Conservation (phyloP, 1,140 invertebrate genomes). For the Caenorhabditis latens region DNA sequence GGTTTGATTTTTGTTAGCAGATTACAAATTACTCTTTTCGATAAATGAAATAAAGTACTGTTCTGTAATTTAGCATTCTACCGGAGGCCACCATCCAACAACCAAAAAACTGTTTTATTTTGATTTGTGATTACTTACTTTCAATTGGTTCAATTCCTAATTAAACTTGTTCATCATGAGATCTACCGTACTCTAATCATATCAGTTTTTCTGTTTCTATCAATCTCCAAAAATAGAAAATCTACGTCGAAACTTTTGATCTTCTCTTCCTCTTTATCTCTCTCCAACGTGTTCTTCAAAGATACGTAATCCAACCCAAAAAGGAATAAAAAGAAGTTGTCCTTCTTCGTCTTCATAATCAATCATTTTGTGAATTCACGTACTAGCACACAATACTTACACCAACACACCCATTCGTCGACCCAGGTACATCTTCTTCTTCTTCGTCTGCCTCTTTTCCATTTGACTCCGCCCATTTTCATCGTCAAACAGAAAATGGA, state of each 20-base stretch:
- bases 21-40: no score
- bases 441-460: background rate
- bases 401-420: background rate
- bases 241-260: slow-evolving; percentile 3
- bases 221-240: background rate
- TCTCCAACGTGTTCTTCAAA: slow-evolving; percentile 8
- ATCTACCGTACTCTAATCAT: background rate
- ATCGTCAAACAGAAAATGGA: background rate
- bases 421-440: slow-evolving; percentile 16
- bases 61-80: no score
- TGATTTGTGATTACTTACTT: background rate
- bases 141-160: background rate
- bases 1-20: no score
- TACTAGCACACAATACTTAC: slow-evolving; percentile 17
- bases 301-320: background rate
- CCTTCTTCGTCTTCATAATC: background rate
- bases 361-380: slow-evolving; percentile 25
- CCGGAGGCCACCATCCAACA: no score
- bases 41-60: no score
- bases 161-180: background rate
- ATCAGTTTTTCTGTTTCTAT: background rate
- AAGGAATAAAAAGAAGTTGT: slow-evolving; percentile 2
- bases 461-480: background rate
- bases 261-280: background rate
- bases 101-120: background rate